A percentile compares a stretch with the other conserved stretches of the same genome.
phyloP scores from a whole-genome alignment of 1,140 invertebrate species.

The Drosophila santomea region DNA sequence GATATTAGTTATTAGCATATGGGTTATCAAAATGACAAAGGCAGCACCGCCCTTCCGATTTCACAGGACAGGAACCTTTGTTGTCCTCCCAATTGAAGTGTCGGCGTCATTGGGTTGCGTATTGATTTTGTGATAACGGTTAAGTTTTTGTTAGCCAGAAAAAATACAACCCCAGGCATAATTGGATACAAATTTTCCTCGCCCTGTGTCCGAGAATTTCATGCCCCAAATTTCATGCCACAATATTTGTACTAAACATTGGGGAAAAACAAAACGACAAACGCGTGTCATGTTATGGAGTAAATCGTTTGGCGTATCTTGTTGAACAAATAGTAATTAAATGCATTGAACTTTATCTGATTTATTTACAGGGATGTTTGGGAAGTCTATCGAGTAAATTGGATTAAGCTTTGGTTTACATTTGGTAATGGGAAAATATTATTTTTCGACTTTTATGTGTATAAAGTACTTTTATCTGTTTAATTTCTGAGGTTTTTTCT shows the following conservation, averaged over 20 bases:
- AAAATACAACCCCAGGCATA: constrained; percentile 56
- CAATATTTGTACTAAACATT: constrained; percentile 22
- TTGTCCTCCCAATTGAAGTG: constrained; percentile 39
- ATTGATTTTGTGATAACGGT: constrained; percentile 77
- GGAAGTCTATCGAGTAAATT: background rate
- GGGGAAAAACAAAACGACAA: background rate
- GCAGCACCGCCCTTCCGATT: background rate
- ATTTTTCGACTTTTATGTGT: too few species aligned
- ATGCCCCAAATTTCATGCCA: constrained; percentile 40
- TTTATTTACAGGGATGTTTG: constrained; percentile 12
- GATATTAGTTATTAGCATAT: constrained; percentile 82
- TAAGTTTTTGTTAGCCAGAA: constrained; percentile 22
- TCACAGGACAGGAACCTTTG: background rate
- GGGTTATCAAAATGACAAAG: constrained; percentile 61
- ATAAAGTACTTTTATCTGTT: too few species aligned
- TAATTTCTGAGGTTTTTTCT: background rate
- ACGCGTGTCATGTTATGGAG: constrained; percentile 41
- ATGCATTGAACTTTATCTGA: constrained; percentile 26
- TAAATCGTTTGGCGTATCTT: constrained; percentile 11
- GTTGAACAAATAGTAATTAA: constrained; percentile 31
- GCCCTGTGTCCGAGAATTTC: constrained; percentile 10
- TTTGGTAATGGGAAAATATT: too few species aligned
- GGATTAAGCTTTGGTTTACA: background rate
- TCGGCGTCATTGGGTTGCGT: constrained; percentile 67
- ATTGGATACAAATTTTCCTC: constrained; percentile 73